Evolutionary conservation across 2,797 vertebrate genomes (phyloP), one percentile per base, ranked within the genome.

Genomic region (Ispidina picta): DNA sequence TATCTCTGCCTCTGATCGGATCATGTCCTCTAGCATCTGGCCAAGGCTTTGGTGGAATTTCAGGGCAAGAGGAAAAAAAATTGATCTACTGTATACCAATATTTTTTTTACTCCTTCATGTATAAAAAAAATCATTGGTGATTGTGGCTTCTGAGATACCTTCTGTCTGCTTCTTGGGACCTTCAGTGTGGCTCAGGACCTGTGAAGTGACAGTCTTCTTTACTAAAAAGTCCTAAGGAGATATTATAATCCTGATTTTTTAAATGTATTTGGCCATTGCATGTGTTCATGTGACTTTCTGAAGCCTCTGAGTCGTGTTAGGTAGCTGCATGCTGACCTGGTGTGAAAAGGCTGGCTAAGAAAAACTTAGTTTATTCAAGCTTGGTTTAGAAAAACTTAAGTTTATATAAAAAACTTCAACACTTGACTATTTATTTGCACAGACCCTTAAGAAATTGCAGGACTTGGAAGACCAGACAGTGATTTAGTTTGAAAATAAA

Each of bases 11-110:
- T 81, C 68, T 74, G 89, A 82, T 73, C 1, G 0, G 83, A 44
- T 86, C 64, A 83, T 77, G 75, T 68, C 88, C 82, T 56, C 35
- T 62, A 91, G 81, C 80, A 86, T 77, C 88, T 91, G 91, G 68
- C 68, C 51, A 80, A 21, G 43, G 60, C 83, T 86, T 77, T 82
- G 58, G 31, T 83, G 86, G 88, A 84, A 65, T 86, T 70, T 90
- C 13, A 5, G 55, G 65, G 80, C 63, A 77, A 39, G 15, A 80
- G 86, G 37, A 37, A 83, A 63, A 59, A 78, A 13, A 35, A 33
- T 8, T 43, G n/a, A 21, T 59, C 21, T 9, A 14, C 33, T 43
- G 49, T 88, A 58, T 69, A 55, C 23, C 28, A 84, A 22, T 55
- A 79, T 63, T 63, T 66, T 56, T 74, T 46, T 46, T 21, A 26